Evolutionary conservation across 1,140 invertebrate species (phyloP).

Genomic region (Lordiphosa clarofinis): DNA sequence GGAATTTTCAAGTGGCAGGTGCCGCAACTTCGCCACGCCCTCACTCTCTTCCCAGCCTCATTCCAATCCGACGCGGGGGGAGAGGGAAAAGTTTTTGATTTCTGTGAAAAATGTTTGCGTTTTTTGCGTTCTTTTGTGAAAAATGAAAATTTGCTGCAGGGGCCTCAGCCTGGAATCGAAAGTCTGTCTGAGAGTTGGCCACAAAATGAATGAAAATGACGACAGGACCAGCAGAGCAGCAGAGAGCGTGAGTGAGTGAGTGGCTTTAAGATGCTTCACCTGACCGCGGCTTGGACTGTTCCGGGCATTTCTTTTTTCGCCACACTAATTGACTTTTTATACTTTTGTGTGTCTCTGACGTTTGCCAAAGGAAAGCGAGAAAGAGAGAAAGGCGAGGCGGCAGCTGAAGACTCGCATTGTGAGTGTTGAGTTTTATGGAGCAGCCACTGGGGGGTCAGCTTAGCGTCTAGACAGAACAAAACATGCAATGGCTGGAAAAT

Average conservation of each 20-base stretch:
- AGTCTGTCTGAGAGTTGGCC: constrained; percentile 5
- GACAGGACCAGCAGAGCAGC: constrained; percentile 4
- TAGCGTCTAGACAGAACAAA: background rate
- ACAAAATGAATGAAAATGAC: constrained; percentile 22
- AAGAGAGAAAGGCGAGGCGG: constrained; percentile 1
- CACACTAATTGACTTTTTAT: constrained; percentile 50
- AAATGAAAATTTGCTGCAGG: constrained; percentile 39
- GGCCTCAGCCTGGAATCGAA: constrained; percentile 25
- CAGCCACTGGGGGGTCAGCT: background rate
- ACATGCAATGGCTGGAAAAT: too few relatives aligned
- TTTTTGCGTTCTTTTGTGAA: constrained; percentile 29
- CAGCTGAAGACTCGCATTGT: background rate
- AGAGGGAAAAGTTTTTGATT: constrained; percentile 63
- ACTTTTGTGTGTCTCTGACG: constrained; percentile 15
- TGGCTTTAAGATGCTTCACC: background rate
- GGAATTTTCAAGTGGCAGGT: constrained; percentile 71
- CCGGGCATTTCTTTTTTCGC: constrained; percentile 10
- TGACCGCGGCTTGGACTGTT: background rate
- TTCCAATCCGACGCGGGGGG: constrained; percentile 3
- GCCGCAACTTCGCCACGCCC: constrained; percentile 18
- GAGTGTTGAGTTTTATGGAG: constrained; percentile 8
- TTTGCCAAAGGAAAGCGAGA: constrained; percentile 1
- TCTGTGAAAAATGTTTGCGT: constrained; percentile 51
- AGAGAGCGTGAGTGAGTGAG: constrained; percentile 1
- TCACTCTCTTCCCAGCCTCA: background rate